phyloP scores from a whole-genome alignment of 1,140 invertebrate genomes.

The Zophobas morio region DNA sequence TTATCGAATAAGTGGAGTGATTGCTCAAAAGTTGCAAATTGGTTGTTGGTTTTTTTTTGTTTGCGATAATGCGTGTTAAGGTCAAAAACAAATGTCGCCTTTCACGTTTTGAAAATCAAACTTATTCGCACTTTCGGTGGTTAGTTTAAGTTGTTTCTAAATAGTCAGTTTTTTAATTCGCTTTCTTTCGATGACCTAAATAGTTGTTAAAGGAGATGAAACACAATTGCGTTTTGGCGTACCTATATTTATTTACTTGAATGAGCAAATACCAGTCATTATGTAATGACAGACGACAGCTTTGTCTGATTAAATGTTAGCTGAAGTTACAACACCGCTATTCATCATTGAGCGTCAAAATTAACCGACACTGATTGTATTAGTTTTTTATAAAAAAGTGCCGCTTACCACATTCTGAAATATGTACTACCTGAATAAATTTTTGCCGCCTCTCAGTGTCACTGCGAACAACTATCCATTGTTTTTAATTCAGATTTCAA shows the following conservation, averaged over 20 bases:
- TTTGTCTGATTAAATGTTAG: constrained; percentile 13
- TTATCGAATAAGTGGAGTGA: neutral
- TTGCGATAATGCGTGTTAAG: constrained; percentile 22
- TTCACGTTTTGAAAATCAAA: no score
- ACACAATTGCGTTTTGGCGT: constrained; percentile 2
- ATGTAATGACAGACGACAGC: neutral
- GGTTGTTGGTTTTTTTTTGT: neutral
- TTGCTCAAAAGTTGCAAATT: constrained; percentile 10
- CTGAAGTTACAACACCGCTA: neutral
- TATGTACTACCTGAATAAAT: no score
- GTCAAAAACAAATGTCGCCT: neutral
- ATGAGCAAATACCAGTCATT: constrained; percentile 6
- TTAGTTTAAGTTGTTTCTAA: neutral
- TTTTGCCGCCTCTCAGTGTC: no score
- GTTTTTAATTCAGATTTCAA: no score
- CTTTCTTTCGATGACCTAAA: constrained; percentile 23
- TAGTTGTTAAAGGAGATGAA: constrained; percentile 12
- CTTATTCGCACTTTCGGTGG: no score
- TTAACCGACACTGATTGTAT: no score
- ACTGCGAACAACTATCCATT: no score
- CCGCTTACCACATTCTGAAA: no score
- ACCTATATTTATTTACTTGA: constrained; percentile 7
- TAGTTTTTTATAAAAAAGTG: no score
- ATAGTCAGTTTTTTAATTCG: neutral
- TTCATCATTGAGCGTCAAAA: no score